These are phyloP conservation scores for Chlorops oryzae DNA, from an alignment of 1,140 invertebrate genomes.

Conservation along the genomic window DNA sequence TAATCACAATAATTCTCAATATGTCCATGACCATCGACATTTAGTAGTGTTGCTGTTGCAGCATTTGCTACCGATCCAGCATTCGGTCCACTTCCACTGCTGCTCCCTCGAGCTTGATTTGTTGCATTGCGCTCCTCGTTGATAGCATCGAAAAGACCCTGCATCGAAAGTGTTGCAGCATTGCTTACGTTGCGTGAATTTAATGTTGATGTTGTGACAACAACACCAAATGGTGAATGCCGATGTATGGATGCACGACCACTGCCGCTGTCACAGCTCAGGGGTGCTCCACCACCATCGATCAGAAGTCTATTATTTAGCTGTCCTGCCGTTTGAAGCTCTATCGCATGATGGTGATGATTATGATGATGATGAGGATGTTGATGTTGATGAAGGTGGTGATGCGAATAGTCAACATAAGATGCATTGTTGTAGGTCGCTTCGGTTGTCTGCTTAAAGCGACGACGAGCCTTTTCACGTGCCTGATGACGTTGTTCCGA, in stretches of 20 bases:
- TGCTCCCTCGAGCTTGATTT: background rate
- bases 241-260: background rate
- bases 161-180: slow-evolving; percentile 23
- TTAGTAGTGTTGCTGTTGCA: slow-evolving; percentile 28
- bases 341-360: too few relatives aligned
- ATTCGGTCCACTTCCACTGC: background rate
- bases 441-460: slow-evolving; percentile 37
- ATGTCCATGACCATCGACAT: slow-evolving; percentile 34
- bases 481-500: slow-evolving; percentile 28
- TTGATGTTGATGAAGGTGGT: too few relatives aligned
- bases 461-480: slow-evolving; percentile 28
- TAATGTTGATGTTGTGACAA: slow-evolving; percentile 18
- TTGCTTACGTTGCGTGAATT: slow-evolving; percentile 11
- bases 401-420: too few relatives aligned
- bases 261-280: background rate
- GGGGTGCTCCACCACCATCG: background rate
- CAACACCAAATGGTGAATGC: slow-evolving; percentile 19
- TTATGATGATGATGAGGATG: too few relatives aligned
- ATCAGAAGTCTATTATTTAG: slow-evolving; percentile 5
- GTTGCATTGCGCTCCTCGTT: slow-evolving; percentile 27
- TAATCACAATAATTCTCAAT: slow-evolving; percentile 41
- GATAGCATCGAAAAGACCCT: slow-evolving; percentile 35
- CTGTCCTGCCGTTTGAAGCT: background rate
- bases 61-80: slow-evolving; percentile 3
- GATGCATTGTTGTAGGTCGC: too few relatives aligned